phyloP scores from a whole-genome alignment of 1,140 invertebrate species.

The Leptoteleia sp. region DNA sequence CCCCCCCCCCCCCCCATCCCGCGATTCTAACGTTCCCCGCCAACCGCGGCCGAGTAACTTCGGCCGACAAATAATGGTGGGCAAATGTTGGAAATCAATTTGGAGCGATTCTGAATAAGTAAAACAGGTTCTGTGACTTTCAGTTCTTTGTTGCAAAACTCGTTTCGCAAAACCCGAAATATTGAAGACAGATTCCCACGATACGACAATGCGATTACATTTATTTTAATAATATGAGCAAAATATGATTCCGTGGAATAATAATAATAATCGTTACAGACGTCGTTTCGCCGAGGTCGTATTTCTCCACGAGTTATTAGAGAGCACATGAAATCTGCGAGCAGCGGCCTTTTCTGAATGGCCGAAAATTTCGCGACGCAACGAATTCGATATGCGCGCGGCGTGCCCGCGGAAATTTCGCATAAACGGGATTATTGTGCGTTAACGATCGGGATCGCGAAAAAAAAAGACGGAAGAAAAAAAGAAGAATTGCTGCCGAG shows the following conservation, averaged over 20 bases:
- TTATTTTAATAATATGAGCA: constrained; percentile 66
- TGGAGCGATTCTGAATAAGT: constrained; percentile 59
- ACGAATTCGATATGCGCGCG: constrained; percentile 22
- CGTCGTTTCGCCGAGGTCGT: constrained; percentile 56
- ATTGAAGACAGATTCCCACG: constrained; percentile 66
- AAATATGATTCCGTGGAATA: constrained; percentile 64
- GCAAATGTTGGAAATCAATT: too few relatives aligned
- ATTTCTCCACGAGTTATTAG: constrained; percentile 59
- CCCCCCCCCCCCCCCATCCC: too few relatives aligned
- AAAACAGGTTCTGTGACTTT: constrained; percentile 62
- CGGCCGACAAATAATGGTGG: too few relatives aligned
- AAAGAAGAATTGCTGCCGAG: constrained; percentile 9
- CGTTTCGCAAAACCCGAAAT: constrained; percentile 65
- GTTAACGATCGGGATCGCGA: constrained; percentile 39
- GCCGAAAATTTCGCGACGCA: constrained; percentile 41
- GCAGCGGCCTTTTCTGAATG: constrained; percentile 30
- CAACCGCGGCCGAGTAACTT: too few relatives aligned
- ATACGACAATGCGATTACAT: constrained; percentile 67
- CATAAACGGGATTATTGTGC: constrained; percentile 32
- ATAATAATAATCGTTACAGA: constrained; percentile 64
- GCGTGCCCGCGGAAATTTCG: background rate
- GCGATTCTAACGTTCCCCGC: too few relatives aligned
- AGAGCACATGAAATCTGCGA: constrained; percentile 43
- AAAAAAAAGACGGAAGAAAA: too few relatives aligned
- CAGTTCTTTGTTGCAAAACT: constrained; percentile 64